Percentiles rank a stretch among this genome's conserved stretches.
Conservation (phyloP, 2,113 vertebrate species). For the Ciconia boyciana region DNA sequence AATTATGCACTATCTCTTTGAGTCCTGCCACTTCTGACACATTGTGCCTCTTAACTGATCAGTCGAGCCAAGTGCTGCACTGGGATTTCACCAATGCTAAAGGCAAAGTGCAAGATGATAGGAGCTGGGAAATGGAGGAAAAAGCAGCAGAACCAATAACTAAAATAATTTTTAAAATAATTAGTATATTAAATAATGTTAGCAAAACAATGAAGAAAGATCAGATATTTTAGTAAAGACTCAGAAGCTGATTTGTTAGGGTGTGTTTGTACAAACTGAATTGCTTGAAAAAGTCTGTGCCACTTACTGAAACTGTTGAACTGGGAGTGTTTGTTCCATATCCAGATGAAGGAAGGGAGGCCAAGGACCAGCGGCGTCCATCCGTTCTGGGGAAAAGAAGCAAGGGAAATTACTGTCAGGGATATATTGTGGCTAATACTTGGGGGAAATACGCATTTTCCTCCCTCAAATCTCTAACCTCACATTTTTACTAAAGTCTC, state of each 20-base stretch:
- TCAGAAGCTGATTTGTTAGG: slow-evolving; percentile 59
- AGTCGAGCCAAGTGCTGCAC: background rate
- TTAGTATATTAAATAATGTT: slow-evolving; percentile 49
- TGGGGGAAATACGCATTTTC: background rate
- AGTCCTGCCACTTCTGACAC: background rate
- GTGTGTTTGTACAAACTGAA: slow-evolving; percentile 22
- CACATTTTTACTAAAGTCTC: background rate
- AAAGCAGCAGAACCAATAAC: slow-evolving; percentile 54
- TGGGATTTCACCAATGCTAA: slow-evolving; percentile 26
- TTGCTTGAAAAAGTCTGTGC: background rate
- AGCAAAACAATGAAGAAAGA: slow-evolving; percentile 46
- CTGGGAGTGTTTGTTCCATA: slow-evolving; percentile 99
- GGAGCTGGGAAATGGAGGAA: slow-evolving; percentile 44
- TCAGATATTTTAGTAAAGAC: slow-evolving; percentile 50
- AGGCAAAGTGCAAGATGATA: slow-evolving; percentile 54
- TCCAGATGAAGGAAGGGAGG: slow-evolving; percentile 93
- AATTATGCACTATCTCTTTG: background rate
- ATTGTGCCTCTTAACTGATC: background rate
- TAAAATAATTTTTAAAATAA: slow-evolving; percentile 6
- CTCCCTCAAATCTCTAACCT: background rate
- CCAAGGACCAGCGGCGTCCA: slow-evolving; percentile 95
- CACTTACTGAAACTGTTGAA: slow-evolving; percentile 95
- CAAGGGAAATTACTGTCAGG: background rate
- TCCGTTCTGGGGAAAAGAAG: slow-evolving; percentile 81
- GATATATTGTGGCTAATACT: background rate